Evolutionary conservation across 2,113 vertebrate genomes (phyloP), one percentile per base, ranked within the genome.

Genomic region (Perca fluviatilis): DNA sequence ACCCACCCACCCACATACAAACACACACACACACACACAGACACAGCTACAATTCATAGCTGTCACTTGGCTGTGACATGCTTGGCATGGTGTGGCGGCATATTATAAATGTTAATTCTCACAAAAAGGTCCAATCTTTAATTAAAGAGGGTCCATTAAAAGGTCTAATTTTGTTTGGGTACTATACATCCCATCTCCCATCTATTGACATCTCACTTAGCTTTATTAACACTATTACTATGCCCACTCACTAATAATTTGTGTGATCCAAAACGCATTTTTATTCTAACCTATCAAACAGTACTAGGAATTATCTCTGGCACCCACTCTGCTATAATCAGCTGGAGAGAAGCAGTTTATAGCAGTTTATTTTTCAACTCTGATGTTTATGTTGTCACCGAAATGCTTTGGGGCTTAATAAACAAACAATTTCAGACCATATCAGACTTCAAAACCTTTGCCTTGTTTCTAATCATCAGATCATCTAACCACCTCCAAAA

Each of bases 401-500:
- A 18, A 79, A 75, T 51, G 30, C 43, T 80, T 70, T 3, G 36
- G 16, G 46, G 19, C n/a, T 51, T 51, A 11, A 64, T 51, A 61
- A 30, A n/a, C 27, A 53, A 70, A 80, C 30, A 14, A 40, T 65
- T 23, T 72, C 8, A 49, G 13, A 63, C 13, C 16, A 43, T 13
- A 25, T 51, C 47, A 62, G 36, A 46, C 56, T 50, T 73, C 16
- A 72, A 65, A 83, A 51, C 54, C 16, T n/a, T 50, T 40, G 21
- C 19, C 27, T 77, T 56, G 36, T 66, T 75, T 85, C n/a, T 79
- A 65, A 77, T 46, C 4, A 56, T 33, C 27, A 43, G 8, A 66
- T 36, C 64, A 70, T 76, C 71, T 51, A 69, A 53, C 40, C 14
- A 3, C 72, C 11, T 74, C 33, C 63, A 62, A 71, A 74, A 16